These are phyloP conservation scores for Trissonchulus latispiculum DNA, from an alignment of 2,888 invertebrate species.

Conservation along the genomic window DNA sequence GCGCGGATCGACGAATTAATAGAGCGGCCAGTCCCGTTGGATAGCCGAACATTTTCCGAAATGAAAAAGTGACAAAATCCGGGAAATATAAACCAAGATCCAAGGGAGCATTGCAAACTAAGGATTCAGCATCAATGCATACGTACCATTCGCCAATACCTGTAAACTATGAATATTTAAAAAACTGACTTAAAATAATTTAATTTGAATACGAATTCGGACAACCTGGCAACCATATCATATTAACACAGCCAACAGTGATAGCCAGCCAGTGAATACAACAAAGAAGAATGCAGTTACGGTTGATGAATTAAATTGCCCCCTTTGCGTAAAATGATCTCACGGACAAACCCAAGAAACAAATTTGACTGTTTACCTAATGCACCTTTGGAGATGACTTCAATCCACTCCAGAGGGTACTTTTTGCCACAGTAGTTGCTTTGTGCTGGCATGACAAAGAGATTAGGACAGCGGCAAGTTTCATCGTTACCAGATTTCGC, in stretches of 20 bases:
- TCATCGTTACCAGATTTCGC: background rate
- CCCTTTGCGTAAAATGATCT: too few relatives aligned
- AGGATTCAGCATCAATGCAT: slow-evolving; percentile 74
- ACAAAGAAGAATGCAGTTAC: too few relatives aligned
- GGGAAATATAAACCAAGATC: slow-evolving; percentile 63
- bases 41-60: slow-evolving; percentile 92
- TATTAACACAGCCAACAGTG: too few relatives aligned
- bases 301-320: too few relatives aligned
- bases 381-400: slow-evolving; percentile 55
- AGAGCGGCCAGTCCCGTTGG: slow-evolving; percentile 89
- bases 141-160: slow-evolving; percentile 47
- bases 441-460: slow-evolving; percentile 79
- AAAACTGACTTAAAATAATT: background rate
- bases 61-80: slow-evolving; percentile 81
- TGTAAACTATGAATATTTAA: too few relatives aligned
- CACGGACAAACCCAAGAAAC: too few relatives aligned
- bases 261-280: too few relatives aligned
- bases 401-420: slow-evolving; percentile 66
- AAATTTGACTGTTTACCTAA: too few relatives aligned
- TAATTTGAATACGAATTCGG: too few relatives aligned
- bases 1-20: slow-evolving; percentile 58
- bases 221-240: too few relatives aligned
- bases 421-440: slow-evolving; percentile 89
- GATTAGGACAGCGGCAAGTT: slow-evolving; percentile 28
- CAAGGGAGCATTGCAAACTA: slow-evolving; percentile 63